phyloP scores from a whole-genome alignment of 2,113 vertebrate species.

The Thunnus thynnus region DNA sequence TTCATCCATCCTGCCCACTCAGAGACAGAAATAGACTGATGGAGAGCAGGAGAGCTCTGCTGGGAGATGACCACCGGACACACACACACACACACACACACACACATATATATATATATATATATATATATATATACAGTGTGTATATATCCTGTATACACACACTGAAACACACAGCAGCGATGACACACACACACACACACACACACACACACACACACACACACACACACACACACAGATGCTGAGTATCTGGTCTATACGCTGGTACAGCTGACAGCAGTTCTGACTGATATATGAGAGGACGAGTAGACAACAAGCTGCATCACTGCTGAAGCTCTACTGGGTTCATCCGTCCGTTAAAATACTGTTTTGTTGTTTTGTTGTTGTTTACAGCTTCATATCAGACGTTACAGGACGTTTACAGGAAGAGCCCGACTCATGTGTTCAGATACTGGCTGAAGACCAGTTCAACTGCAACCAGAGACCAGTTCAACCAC shows the following conservation, averaged over 20 bases:
- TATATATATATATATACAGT: neutral
- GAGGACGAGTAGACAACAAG: too few species aligned
- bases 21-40: slow-evolving; percentile 74
- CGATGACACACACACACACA: neutral
- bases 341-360: too few species aligned
- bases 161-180: too few species aligned
- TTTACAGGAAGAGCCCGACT: too few species aligned
- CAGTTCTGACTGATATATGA: neutral
- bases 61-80: slow-evolving; percentile 66
- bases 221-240: neutral
- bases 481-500: too few species aligned
- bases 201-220: neutral
- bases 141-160: neutral
- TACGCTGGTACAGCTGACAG: neutral
- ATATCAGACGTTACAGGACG: too few species aligned
- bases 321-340: too few species aligned
- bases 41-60: slow-evolving; percentile 60
- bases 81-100: slow-evolving; percentile 27
- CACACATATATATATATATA: neutral
- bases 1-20: slow-evolving; percentile 73
- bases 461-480: too few species aligned
- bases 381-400: neutral
- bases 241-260: neutral
- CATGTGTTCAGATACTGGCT: too few species aligned
- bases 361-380: too few species aligned